Evolutionary conservation across 2,797 vertebrate species (phyloP).

Genomic region (Sciurus vulgaris): DNA sequence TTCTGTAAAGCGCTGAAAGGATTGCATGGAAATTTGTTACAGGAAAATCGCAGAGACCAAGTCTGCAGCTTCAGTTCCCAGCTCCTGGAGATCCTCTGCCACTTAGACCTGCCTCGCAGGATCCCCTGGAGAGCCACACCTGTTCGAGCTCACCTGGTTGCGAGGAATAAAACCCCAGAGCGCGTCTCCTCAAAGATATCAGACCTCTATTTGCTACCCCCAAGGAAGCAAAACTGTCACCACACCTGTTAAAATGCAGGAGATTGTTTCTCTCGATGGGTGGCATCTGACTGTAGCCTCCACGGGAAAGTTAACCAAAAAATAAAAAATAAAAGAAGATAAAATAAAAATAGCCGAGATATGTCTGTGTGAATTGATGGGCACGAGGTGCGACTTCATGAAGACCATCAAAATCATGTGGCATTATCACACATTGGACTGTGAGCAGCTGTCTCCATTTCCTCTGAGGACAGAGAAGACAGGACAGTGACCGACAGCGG

Average conservation of each 20-base stretch:
- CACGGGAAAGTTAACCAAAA: slow-evolving; percentile 5
- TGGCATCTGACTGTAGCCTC: slow-evolving; percentile 14
- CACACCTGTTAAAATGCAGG: slow-evolving; percentile 6
- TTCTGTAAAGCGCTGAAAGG: neutral
- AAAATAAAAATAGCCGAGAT: neutral
- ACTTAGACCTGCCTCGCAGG: too few species aligned
- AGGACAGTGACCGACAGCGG: neutral
- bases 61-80: neutral
- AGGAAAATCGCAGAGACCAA: neutral
- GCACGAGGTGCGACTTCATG: neutral
- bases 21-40: neutral
- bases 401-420: neutral
- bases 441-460: neutral
- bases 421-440: neutral
- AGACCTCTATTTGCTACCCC: neutral
- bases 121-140: too few species aligned
- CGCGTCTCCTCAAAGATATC: neutral
- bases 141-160: neutral
- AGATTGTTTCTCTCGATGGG: slow-evolving; percentile 16
- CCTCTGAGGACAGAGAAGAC: neutral
- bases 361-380: slow-evolving; percentile 8
- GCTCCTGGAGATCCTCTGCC: neutral
- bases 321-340: neutral
- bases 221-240: slow-evolving; percentile 12
- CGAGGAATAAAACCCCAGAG: neutral